Percentiles rank a stretch among this genome's conserved stretches.
Conservation (phyloP, 2,888 invertebrate genomes). For the Epinotia ramella region DNA sequence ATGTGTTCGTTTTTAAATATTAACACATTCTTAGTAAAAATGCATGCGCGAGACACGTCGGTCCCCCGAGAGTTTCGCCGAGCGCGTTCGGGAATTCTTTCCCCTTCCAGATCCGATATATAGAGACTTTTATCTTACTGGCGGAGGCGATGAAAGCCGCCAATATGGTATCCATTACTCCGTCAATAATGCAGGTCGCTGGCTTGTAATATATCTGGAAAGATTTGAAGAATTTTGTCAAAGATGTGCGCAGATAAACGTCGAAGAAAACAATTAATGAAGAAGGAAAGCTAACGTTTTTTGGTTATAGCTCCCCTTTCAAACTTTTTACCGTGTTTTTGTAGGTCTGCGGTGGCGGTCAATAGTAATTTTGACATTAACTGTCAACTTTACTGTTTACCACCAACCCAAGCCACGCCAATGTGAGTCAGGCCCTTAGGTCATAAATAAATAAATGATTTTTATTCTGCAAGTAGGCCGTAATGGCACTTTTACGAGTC, state of each 20-base stretch:
- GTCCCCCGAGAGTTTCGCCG: slow-evolving; percentile 21
- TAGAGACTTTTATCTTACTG: slow-evolving; percentile 63
- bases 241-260: neutral
- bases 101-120: slow-evolving; percentile 1
- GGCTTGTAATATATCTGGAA: slow-evolving; percentile 81
- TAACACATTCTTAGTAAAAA: slow-evolving; percentile 30
- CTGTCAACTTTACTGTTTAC: too few species aligned
- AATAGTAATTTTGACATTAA: too few species aligned
- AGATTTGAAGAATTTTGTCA: slow-evolving; percentile 15
- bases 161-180: slow-evolving; percentile 79
- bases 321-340: too few species aligned
- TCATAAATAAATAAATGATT: too few species aligned
- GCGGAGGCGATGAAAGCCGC: slow-evolving; percentile 78
- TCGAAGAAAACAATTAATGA: neutral
- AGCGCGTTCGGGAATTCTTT: slow-evolving; percentile 22
- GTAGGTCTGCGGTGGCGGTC: too few species aligned
- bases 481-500: too few species aligned
- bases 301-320: too few species aligned
- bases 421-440: too few species aligned
- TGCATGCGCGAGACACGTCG: slow-evolving; percentile 18
- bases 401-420: too few species aligned
- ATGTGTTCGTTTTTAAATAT: slow-evolving; percentile 1
- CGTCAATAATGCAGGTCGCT: slow-evolving; percentile 81
- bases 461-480: too few species aligned
- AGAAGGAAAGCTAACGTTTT: too few species aligned